Evolutionary conservation across 2,888 invertebrate genomes (phyloP).

Genomic region (Hybos culiciformis): DNA sequence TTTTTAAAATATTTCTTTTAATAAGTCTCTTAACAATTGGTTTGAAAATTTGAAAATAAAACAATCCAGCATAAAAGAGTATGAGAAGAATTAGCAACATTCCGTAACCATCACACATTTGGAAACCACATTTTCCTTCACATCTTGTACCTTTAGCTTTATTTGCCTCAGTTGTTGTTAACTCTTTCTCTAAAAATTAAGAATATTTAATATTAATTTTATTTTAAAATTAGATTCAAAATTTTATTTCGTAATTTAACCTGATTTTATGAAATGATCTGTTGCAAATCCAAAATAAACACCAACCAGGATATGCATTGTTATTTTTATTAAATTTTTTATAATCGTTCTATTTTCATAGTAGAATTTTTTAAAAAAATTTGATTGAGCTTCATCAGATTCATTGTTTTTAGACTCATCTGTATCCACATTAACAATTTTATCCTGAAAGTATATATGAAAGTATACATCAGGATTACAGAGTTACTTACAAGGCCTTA

Average conservation of each 20-base stretch:
- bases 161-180: background rate
- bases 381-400: too few species aligned
- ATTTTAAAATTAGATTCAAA: conserved; percentile 5
- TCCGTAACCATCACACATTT: conserved; percentile 55
- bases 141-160: conserved; percentile 6
- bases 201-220: conserved; percentile 2
- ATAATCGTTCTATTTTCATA: conserved; percentile 5
- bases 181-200: background rate
- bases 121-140: conserved; percentile 22
- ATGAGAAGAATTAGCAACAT: conserved; percentile 50
- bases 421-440: too few species aligned
- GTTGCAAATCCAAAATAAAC: conserved; percentile 31
- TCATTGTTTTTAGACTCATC: too few species aligned
- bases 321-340: conserved; percentile 12
- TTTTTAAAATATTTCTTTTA: too few species aligned
- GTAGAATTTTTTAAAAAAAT: background rate
- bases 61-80: conserved; percentile 45
- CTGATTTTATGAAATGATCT: conserved; percentile 23
- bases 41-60: conserved; percentile 52
- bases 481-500: too few species aligned
- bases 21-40: conserved; percentile 32
- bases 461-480: too few species aligned
- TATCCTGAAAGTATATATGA: too few species aligned
- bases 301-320: conserved; percentile 23
- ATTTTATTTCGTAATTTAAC: conserved; percentile 17